Conservation (phyloP, 1,140 invertebrate genomes). For the Aricia agestis region DNA sequence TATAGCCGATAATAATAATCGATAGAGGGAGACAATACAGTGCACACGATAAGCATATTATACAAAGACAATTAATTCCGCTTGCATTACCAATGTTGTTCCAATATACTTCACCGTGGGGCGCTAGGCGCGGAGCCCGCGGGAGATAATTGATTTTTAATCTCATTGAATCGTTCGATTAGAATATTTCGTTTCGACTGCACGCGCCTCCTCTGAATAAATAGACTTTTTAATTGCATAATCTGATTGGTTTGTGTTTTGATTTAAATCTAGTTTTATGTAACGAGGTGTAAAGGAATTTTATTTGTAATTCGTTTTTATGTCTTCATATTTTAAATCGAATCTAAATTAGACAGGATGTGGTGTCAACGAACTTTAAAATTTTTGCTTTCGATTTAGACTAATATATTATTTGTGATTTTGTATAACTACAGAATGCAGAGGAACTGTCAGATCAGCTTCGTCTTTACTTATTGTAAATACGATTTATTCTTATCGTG, state of each 20-base stretch:
- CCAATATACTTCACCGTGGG: slow-evolving; percentile 26
- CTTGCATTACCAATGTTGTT: slow-evolving; percentile 29
- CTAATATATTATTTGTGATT: too few species aligned
- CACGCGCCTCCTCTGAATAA: slow-evolving; percentile 11
- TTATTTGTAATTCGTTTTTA: background rate
- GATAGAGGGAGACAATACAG: background rate
- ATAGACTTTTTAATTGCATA: slow-evolving; percentile 13
- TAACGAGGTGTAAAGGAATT: background rate
- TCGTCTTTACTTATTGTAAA: too few species aligned
- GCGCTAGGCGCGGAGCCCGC: slow-evolving; percentile 18
- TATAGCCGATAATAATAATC: too few species aligned
- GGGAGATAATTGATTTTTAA: slow-evolving; percentile 35
- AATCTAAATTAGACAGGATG: background rate
- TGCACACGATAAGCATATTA: slow-evolving; percentile 11
- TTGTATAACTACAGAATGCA: too few species aligned
- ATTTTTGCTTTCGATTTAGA: too few species aligned
- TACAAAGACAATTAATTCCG: slow-evolving; percentile 20
- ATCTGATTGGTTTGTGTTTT: slow-evolving; percentile 9
- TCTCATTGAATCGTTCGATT: slow-evolving; percentile 30
- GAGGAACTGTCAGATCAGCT: too few species aligned
- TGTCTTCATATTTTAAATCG: background rate
- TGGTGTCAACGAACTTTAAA: too few species aligned
- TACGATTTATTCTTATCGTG: too few species aligned
- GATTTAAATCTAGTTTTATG: background rate
- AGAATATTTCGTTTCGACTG: slow-evolving; percentile 28